A percentile compares a stretch with the other conserved stretches of the same genome.
phyloP scores from a whole-genome alignment of 2,888 invertebrate genomes.

The Plebejus melissa region DNA sequence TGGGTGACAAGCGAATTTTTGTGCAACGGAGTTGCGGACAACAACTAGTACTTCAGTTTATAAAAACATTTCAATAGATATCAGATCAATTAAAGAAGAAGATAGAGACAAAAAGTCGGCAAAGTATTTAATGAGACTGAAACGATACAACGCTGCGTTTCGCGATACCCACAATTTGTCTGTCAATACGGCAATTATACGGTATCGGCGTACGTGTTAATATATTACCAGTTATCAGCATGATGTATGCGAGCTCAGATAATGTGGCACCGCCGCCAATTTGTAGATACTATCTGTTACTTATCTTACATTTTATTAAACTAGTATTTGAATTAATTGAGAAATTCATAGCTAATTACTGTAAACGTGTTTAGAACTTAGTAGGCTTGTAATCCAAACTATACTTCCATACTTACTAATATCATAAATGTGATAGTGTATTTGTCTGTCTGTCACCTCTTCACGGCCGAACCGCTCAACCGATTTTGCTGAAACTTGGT shows the following conservation, averaged over 20 bases:
- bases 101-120: not conserved
- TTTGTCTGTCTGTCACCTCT: too few species aligned
- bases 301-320: not conserved
- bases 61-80: too few species aligned
- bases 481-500: too few species aligned
- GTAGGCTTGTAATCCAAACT: not conserved
- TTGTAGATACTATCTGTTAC: not conserved
- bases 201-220: conserved; percentile 4
- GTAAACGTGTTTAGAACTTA: not conserved
- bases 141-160: not conserved
- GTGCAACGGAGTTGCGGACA: too few species aligned
- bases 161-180: conserved; percentile 10
- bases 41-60: too few species aligned
- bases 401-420: too few species aligned
- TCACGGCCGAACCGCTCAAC: too few species aligned
- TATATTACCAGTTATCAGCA: conserved; percentile 1
- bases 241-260: conserved; percentile 2
- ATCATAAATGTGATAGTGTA: too few species aligned
- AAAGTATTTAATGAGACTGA: not conserved
- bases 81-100: too few species aligned
- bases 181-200: conserved; percentile 9
- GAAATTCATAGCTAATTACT: not conserved
- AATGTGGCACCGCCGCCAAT: not conserved
- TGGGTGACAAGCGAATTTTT: too few species aligned
- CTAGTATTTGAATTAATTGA: not conserved